Conservation (phyloP, 2,113 vertebrate genomes). For the Nasalis larvatus region DNA sequence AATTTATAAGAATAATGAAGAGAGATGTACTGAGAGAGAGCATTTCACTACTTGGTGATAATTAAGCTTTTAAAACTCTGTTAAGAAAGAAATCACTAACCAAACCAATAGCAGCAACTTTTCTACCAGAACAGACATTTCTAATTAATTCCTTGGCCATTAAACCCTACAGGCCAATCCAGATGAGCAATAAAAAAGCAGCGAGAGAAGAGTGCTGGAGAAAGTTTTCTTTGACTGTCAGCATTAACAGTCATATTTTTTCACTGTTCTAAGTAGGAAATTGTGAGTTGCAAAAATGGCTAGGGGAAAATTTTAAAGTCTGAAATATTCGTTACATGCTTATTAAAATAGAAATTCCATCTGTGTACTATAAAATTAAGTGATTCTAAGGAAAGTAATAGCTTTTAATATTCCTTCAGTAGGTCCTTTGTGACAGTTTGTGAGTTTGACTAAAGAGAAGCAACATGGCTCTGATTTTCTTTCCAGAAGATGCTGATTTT, state of each 20-base stretch:
- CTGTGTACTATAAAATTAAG: constrained; percentile 18
- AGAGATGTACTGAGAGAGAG: background rate
- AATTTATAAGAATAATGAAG: background rate
- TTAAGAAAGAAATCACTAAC: constrained; percentile 11
- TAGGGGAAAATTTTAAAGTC: background rate
- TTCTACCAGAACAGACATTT: constrained; percentile 43
- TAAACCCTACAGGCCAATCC: background rate
- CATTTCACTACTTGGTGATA: background rate
- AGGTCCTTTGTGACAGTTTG: background rate
- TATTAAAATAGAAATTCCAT: constrained; percentile 47
- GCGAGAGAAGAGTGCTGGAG: background rate
- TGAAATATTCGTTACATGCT: background rate
- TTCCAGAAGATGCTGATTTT: constrained; percentile 6
- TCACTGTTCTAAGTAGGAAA: background rate
- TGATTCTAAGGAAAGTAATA: background rate
- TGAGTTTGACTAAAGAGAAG: background rate
- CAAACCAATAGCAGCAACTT: background rate
- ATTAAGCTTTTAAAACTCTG: constrained; percentile 13
- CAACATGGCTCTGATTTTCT: background rate
- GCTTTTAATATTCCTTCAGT: background rate
- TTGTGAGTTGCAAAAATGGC: background rate
- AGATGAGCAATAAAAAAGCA: background rate
- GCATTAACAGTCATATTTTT: background rate
- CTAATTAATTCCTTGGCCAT: constrained; percentile 27
- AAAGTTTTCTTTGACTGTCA: background rate